These are phyloP conservation scores for Aspidiotus destructor DNA, from an alignment of 2,888 invertebrate species.

Conservation along the genomic window DNA sequence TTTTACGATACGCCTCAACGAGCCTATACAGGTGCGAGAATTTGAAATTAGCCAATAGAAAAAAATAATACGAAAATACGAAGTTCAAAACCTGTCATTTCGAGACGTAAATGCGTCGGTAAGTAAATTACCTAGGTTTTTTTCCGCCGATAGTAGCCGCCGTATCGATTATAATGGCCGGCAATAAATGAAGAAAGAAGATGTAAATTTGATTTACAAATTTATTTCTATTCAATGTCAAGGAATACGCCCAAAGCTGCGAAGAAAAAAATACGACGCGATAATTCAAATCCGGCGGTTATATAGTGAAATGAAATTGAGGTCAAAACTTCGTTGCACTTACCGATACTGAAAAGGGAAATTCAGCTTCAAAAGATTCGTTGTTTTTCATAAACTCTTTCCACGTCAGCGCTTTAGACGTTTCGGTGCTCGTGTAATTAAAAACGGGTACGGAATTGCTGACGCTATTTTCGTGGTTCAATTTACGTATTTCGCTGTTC, in stretches of 20 bases:
- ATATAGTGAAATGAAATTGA: no score
- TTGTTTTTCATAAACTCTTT: constrained; percentile 51
- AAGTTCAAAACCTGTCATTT: not conserved
- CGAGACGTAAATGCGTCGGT: not conserved
- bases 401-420: constrained; percentile 72
- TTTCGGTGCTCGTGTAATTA: constrained; percentile 57
- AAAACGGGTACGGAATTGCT: constrained; percentile 46
- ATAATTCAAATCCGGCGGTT: no score
- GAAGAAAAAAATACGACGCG: constrained; percentile 4
- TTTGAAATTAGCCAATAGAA: not conserved
- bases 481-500: no score
- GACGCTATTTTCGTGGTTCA: no score
- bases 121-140: constrained; percentile 52
- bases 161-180: constrained; percentile 59
- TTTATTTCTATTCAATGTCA: constrained; percentile 51
- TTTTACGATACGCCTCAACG: constrained; percentile 61
- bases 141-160: constrained; percentile 53
- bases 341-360: constrained; percentile 30
- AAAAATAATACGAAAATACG: not conserved
- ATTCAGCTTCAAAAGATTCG: constrained; percentile 45
- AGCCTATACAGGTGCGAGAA: constrained; percentile 48
- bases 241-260: constrained; percentile 45
- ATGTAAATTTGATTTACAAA: constrained; percentile 48
- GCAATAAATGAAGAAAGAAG: constrained; percentile 58
- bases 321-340: constrained; percentile 6